Evolutionary conservation across 2,888 invertebrate species (phyloP).

Genomic region (Leptinotarsa rubiginosa): DNA sequence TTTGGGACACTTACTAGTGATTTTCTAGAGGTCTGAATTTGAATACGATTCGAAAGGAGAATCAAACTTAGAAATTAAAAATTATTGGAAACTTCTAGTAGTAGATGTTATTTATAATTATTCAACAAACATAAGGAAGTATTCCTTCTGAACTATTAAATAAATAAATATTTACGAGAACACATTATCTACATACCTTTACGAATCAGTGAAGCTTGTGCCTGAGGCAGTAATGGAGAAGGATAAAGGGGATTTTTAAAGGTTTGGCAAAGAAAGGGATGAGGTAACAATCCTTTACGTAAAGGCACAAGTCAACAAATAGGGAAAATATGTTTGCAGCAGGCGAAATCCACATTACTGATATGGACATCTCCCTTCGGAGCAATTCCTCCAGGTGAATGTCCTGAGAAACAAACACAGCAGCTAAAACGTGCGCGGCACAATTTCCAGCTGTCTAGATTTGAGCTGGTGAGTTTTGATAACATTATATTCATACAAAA

Average conservation of each 20-base stretch:
- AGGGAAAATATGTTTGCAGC: constrained; percentile 61
- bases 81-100: neutral
- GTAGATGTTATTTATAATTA: neutral
- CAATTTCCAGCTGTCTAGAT: constrained; percentile 13
- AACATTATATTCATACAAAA: neutral
- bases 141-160: neutral
- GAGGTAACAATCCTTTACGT: constrained; percentile 62
- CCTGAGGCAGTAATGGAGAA: constrained; percentile 63
- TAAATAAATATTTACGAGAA: constrained; percentile 1
- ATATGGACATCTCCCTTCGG: constrained; percentile 59
- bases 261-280: constrained; percentile 61
- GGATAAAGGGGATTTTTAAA: constrained; percentile 60
- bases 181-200: constrained; percentile 34
- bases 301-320: constrained; percentile 61
- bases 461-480: constrained; percentile 18
- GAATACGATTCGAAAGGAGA: neutral
- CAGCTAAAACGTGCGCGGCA: constrained; percentile 58
- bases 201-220: constrained; percentile 61
- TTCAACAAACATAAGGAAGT: neutral
- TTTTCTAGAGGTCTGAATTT: too few relatives aligned
- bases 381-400: constrained; percentile 60
- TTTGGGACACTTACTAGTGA: too few relatives aligned
- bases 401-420: constrained; percentile 61
- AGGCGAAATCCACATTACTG: constrained; percentile 62
- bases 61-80: neutral